These are phyloP conservation scores for Helostoma temminkii DNA, from an alignment of 2,797 vertebrate genomes.

Conservation along the genomic window DNA sequence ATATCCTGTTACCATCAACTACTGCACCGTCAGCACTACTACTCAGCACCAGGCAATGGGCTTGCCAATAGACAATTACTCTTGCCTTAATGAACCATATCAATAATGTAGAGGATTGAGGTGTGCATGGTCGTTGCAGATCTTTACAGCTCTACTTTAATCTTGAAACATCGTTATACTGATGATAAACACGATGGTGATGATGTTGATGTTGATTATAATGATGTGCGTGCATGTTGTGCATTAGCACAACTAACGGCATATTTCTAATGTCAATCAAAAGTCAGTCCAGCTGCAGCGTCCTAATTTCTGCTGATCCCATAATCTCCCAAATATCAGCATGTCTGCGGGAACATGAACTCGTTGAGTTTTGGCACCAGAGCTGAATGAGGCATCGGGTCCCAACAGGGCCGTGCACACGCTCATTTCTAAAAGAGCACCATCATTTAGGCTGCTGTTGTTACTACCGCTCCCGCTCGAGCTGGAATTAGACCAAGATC, in stretches of 20 bases:
- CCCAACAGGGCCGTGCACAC: slow-evolving; percentile 28
- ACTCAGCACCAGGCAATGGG: slow-evolving; percentile 42
- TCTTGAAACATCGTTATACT: neutral
- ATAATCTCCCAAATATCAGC: slow-evolving; percentile 69
- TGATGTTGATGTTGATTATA: neutral
- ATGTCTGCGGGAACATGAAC: slow-evolving; percentile 53
- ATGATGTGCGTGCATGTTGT: neutral
- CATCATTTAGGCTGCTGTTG: slow-evolving; percentile 30
- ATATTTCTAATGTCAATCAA: slow-evolving; percentile 47
- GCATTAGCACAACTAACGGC: slow-evolving; percentile 6
- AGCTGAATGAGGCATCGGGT: slow-evolving; percentile 46
- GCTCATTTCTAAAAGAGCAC: slow-evolving; percentile 20
- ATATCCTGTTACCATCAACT: slow-evolving; percentile 38
- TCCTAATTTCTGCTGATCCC: slow-evolving; percentile 72
- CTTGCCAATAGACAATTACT: slow-evolving; percentile 67
- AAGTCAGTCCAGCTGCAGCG: slow-evolving; percentile 52
- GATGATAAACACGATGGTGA: neutral
- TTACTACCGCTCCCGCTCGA: slow-evolving; percentile 27
- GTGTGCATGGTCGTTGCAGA: slow-evolving; percentile 12
- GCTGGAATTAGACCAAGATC: slow-evolving; percentile 57
- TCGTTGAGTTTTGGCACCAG: slow-evolving; percentile 47
- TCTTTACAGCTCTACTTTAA: slow-evolving; percentile 18
- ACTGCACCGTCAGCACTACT: slow-evolving; percentile 66
- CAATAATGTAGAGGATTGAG: slow-evolving; percentile 61
- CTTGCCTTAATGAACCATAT: slow-evolving; percentile 67